These are phyloP conservation scores for Drosophila trapezifrons DNA, from an alignment of 1,140 invertebrate species.

Conservation along the genomic window DNA sequence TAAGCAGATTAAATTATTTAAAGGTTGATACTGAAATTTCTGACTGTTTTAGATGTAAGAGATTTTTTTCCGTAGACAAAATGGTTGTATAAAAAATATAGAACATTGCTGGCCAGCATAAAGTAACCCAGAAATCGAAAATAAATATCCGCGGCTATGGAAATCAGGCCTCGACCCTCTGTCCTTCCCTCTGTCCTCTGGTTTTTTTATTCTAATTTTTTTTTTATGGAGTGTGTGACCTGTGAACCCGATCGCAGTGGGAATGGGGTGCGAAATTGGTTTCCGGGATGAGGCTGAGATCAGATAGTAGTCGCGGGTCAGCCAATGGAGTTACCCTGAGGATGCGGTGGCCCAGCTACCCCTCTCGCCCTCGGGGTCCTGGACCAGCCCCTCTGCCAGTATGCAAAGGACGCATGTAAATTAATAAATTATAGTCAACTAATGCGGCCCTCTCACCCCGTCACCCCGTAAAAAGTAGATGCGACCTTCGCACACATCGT, in stretches of 20 bases:
- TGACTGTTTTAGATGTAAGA: too few relatives aligned
- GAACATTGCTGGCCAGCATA: constrained; percentile 18
- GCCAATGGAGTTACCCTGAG: constrained; percentile 74
- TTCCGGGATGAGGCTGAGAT: constrained; percentile 39
- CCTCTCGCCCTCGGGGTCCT: neutral
- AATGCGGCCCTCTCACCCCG: constrained; percentile 52
- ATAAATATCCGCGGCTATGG: constrained; percentile 21
- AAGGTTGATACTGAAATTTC: too few relatives aligned
- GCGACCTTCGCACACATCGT: constrained; percentile 29
- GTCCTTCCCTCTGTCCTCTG: neutral
- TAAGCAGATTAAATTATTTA: too few relatives aligned
- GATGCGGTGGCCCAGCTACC: constrained; percentile 65
- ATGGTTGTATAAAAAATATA: neutral
- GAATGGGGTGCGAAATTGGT: constrained; percentile 64
- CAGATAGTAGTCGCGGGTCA: constrained; percentile 53
- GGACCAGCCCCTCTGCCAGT: constrained; percentile 18
- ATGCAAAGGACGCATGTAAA: constrained; percentile 80
- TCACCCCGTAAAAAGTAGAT: constrained; percentile 64
- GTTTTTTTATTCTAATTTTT: constrained; percentile 26
- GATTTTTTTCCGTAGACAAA: too few relatives aligned
- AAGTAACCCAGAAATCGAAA: constrained; percentile 4
- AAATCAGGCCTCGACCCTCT: constrained; percentile 28
- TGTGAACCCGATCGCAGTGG: constrained; percentile 45
- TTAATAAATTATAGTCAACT: constrained; percentile 82
- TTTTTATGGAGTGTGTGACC: constrained; percentile 39